A percentile compares a stretch with the other conserved stretches of the same genome.
Conservation (phyloP, 2,888 invertebrate species). For the Nudaria mundana region DNA sequence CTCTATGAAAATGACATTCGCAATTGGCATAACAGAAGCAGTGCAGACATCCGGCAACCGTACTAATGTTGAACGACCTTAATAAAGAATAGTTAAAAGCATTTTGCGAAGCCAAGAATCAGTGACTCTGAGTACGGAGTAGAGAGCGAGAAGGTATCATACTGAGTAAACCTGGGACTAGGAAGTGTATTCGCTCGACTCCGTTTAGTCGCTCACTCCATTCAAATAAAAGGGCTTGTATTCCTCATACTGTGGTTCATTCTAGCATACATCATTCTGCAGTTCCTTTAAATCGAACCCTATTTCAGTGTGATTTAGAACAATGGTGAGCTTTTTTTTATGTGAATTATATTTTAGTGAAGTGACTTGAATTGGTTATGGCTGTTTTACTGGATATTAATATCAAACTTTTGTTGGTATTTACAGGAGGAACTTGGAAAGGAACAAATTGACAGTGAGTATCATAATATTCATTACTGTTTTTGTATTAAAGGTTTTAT, state of each 20-base stretch:
- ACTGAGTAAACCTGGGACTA: conserved; percentile 74
- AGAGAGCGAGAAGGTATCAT: conserved; percentile 18
- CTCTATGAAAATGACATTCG: conserved; percentile 36
- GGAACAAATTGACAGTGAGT: conserved; percentile 90
- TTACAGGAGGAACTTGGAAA: conserved; percentile 88
- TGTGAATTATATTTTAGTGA: conserved; percentile 20
- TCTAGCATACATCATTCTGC: conserved; percentile 58
- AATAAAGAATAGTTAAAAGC: conserved; percentile 65
- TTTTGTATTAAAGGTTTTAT: neutral
- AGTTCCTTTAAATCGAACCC: conserved; percentile 43
- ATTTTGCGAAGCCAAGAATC: conserved; percentile 47
- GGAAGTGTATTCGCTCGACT: conserved; percentile 62
- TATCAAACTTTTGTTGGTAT: conserved; percentile 37
- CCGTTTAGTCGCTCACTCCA: conserved; percentile 67
- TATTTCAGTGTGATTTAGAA: conserved; percentile 20
- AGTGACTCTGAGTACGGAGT: conserved; percentile 27
- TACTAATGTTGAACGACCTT: conserved; percentile 58
- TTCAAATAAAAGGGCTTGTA: conserved; percentile 72
- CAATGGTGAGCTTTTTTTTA: conserved; percentile 52
- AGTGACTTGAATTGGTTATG: conserved; percentile 16
- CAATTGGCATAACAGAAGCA: conserved; percentile 43
- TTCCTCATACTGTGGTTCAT: conserved; percentile 64
- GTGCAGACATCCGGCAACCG: conserved; percentile 43
- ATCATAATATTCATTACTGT: conserved; percentile 9
- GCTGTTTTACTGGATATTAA: conserved; percentile 23